Base-by-base conservation (phyloP, 2,113 vertebrate genomes). In the Ophthalmolycus amberensis region DNA sequence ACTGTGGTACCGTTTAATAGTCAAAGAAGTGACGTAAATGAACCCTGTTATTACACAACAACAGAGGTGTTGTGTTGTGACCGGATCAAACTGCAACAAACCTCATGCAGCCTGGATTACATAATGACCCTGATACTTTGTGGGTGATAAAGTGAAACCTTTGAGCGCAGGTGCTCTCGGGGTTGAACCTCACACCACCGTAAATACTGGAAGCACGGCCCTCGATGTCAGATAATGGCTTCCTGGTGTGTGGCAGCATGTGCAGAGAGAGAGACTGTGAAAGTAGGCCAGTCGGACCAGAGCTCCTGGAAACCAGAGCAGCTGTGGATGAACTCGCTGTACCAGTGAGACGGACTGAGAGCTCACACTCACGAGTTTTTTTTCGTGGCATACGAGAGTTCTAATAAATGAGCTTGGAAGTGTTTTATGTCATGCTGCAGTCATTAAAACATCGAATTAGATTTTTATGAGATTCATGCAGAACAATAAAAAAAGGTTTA, bases 231-330 rank as follows among this genome's bases (percentile, higher is more conserved):
- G 73, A 14, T 77, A 1, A 69, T 44, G 42, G 71, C 37, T 27
- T 60, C 62, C 71, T 38, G 44, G n/a, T 16, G 85, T 73, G 74
- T 56, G 46, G 0, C 79, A 58, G 54, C 11, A 42, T 58, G 63
- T 25, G 9, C 15, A 10, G n/a, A 22, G 74, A 22, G 74, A 63
- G 40, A 73, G 5, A 9, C 8, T 42, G 40, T 46, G n/a, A 50
- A 79, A 80, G 46, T 69, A 27, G 71, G 71, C 48, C 76, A 71
- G 76, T 38, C 11, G 42, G 75, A 79, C 50, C 50, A 8, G 58
- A 50, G 38, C 58, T 11, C 60, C 22, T 34, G 40, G 40, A 42
- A 42, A 11, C 9, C 54, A 29, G 50, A 69, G 22, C 38, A 27
- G 6, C 1, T 20, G 34, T 32, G 48, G 44, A 66, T 42, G 10